Percentiles rank a stretch among this genome's conserved stretches.
Evolutionary conservation across 2,888 invertebrate genomes (phyloP).

Genomic region (Synergus japonicus): DNA sequence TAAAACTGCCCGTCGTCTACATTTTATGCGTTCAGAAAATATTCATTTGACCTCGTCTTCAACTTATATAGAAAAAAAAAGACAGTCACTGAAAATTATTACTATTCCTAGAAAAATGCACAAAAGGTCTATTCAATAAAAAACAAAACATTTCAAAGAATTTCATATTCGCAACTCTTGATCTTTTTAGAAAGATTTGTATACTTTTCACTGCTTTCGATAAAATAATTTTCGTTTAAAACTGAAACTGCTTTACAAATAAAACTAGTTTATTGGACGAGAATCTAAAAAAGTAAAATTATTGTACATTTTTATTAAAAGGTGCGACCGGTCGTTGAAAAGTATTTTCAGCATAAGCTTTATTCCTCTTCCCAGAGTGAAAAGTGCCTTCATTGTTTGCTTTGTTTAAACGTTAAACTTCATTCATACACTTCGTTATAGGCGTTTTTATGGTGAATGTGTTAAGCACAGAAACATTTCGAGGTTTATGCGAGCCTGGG

Average conservation of each 20-base stretch:
- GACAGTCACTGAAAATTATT: background rate
- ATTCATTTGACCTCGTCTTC: too few species aligned
- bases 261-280: background rate
- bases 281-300: background rate
- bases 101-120: too few species aligned
- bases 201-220: too few species aligned
- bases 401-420: background rate
- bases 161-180: too few species aligned
- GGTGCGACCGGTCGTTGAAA: background rate
- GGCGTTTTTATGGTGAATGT: constrained; percentile 12
- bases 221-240: too few species aligned
- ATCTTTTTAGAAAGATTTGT: too few species aligned
- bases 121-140: too few species aligned
- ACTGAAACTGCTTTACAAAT: too few species aligned
- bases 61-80: too few species aligned
- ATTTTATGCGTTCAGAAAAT: background rate
- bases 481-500: background rate
- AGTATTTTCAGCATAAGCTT: background rate
- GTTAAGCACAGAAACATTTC: constrained; percentile 26
- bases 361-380: background rate
- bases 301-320: background rate
- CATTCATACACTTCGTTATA: background rate
- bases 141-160: too few species aligned
- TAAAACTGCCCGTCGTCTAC: background rate
- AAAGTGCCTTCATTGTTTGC: background rate